Evolutionary conservation across 2,113 vertebrate species (phyloP).

Genomic region (Calcarius ornatus): DNA sequence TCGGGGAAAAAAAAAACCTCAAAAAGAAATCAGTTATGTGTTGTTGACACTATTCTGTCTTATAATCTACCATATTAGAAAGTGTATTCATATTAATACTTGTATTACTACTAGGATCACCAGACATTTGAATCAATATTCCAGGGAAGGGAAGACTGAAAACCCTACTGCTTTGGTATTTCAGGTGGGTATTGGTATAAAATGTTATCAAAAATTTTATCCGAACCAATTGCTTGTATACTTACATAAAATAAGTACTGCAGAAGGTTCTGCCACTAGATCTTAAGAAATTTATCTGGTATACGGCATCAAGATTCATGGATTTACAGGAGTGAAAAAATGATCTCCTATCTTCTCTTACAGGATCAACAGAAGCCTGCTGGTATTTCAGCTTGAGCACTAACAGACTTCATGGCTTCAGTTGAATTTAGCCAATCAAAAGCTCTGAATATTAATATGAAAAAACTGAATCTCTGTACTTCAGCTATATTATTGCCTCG

Average conservation of each 20-base stretch:
- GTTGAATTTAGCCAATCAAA: background rate
- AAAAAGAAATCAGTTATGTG: background rate
- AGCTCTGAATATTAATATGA: background rate
- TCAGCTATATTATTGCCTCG: background rate
- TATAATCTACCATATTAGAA: background rate
- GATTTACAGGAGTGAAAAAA: background rate
- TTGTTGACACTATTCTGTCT: background rate
- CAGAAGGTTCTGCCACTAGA: background rate
- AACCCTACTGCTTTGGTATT: background rate
- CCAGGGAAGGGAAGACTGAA: background rate
- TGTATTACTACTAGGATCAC: background rate
- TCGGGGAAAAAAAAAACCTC: rapidly evolving
- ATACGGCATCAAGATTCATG: background rate
- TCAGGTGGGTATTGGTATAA: background rate
- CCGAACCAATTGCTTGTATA: background rate
- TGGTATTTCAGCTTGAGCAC: background rate
- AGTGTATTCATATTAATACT: background rate
- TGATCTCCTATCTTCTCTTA: background rate
- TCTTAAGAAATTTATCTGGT: background rate
- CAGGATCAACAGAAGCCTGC: background rate
- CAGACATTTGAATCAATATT: background rate
- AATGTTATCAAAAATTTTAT: background rate
- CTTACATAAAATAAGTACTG: background rate
- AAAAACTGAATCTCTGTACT: background rate
- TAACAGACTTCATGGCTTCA: background rate